Base-by-base conservation (phyloP, 2,888 invertebrate species). In the Aproaerema taeniolella region DNA sequence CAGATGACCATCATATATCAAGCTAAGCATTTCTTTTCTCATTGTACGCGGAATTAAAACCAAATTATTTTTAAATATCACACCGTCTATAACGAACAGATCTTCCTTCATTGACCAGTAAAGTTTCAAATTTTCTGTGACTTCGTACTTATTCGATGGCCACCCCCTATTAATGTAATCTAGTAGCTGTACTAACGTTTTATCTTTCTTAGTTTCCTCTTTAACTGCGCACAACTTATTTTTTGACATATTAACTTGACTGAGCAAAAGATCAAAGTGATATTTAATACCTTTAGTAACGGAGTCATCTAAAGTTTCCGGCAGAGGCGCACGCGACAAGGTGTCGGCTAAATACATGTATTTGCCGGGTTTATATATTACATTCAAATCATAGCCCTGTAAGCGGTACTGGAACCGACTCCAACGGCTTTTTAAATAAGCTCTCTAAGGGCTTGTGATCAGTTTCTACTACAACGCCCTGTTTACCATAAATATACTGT, bases 381-480 rank as follows among this genome's bases (percentile, higher is more conserved):
- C 32, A 2, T 6, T 11, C 10, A 32, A 5, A 11, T 32, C 32
- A 17, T 17, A 32, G 10, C 17, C 6, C 11, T 32, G 32, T 17
- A 32, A n/a, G 3, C 32, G 32, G 32, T 6, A 12, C 32, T 17
- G 32, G 32, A 4, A 32, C 15, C 1, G 32, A 32, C 8, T 17
- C 2, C 12, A 32, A n/a, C 11, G 32, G 17, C 10, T 32, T 50
- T 20, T 41, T 43, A 36, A 48, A 50, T 8, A 52, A 13, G 7
- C 41, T 32, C 30, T 49, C 47, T 1, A 52, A 26, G 1, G 50
- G 49, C 12, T 49, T 48, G 26, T 53, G 50, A 31, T 50, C 50
- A 0, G 45, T 43, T 13, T 53, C 46, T 6, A 52, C 37, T 1
- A 36, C 37, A 2, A 52, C 39, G 17, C 37, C 32, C 12, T 34